Base-by-base conservation (phyloP, 2,797 vertebrate species). In the Zenarchopterus dispar region DNA sequence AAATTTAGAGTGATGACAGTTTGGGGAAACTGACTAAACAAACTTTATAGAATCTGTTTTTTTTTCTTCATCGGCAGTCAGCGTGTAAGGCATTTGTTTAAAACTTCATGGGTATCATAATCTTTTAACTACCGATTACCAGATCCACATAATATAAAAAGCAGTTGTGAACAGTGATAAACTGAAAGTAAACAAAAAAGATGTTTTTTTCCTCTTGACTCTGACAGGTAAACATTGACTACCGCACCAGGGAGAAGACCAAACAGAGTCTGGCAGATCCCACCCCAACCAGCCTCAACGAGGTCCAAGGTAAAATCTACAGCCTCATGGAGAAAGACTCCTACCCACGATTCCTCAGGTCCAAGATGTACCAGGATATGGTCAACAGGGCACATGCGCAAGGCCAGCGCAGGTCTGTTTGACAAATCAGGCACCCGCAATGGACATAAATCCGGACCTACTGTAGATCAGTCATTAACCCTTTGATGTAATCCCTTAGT, bases 251-350 rank as follows among this genome's bases (percentile, higher is more conserved):
- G 71, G 96, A 98, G 85, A 89, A 93, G 87, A 98, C 96, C 1
- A 96, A 94, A 90, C 94, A 91, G 86, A 95, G 94, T 36, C 92
- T 99, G 78, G 91, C 93, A 69, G 96, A 97, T 49, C 97, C 97
- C 0, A 93, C 94, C 26, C 89, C 94, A 21, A 93, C 93, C 71
- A 97, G 95, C 88, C 95, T 99, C 78, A 95, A 95, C 42, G 95
- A 97, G 81, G 93, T 96, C 46, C 97, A 99, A 75, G 93, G 94
- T 48, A 97, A 96, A 90, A 93, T 99, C 64, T 93, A 95, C 93
- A 95, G 96, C 85, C 95, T 99, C 75, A 99, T 99, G 97, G 97
- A 98, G 90, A 98, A 97, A 84, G 97, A 99, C 94, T 99, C 96
- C 48, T 98, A 98, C 68, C 97, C 96, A 62, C 94, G 97, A 68